Conservation (phyloP, 2,888 invertebrate species). For the Drosophila nigritarsus region DNA sequence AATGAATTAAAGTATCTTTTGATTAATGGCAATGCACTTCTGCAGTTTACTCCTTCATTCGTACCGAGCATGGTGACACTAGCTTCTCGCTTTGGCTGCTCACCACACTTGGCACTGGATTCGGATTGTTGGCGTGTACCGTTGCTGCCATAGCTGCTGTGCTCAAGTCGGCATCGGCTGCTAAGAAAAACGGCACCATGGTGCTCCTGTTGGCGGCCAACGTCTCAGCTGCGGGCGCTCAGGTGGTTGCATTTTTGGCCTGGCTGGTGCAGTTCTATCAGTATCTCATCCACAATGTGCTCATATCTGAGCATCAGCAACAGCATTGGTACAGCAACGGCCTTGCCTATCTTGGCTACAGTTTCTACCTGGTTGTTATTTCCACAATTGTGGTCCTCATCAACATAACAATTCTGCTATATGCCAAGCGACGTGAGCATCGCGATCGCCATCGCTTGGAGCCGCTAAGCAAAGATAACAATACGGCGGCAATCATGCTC, state of each 20-base stretch:
- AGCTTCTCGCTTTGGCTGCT: constrained; percentile 84
- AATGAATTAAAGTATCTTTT: background rate
- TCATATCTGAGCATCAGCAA: constrained; percentile 91
- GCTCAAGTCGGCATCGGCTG: constrained; percentile 84
- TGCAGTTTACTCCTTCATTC: constrained; percentile 82
- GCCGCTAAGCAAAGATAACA: constrained; percentile 83
- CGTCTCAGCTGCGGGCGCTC: constrained; percentile 88
- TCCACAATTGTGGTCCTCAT: constrained; percentile 83
- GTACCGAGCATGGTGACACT: constrained; percentile 81
- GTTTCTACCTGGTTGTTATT: constrained; percentile 89
- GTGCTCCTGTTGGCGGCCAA: constrained; percentile 83
- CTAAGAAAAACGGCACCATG: constrained; percentile 83
- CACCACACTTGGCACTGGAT: constrained; percentile 84
- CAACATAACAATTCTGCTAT: constrained; percentile 81
- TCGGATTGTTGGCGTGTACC: constrained; percentile 83
- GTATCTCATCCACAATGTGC: constrained; percentile 92
- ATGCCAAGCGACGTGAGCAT: constrained; percentile 79
- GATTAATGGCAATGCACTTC: background rate
- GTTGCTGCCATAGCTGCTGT: constrained; percentile 85
- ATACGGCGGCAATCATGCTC: constrained; percentile 84
- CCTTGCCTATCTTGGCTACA: constrained; percentile 92
- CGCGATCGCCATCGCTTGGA: constrained; percentile 79
- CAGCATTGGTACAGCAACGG: constrained; percentile 94
- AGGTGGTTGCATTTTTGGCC: constrained; percentile 90
- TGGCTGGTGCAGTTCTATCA: constrained; percentile 94